Evolutionary conservation across 2,888 invertebrate genomes (phyloP), one percentile per base, ranked within the genome.

Genomic region (Trichogramma dendrolimi): DNA sequence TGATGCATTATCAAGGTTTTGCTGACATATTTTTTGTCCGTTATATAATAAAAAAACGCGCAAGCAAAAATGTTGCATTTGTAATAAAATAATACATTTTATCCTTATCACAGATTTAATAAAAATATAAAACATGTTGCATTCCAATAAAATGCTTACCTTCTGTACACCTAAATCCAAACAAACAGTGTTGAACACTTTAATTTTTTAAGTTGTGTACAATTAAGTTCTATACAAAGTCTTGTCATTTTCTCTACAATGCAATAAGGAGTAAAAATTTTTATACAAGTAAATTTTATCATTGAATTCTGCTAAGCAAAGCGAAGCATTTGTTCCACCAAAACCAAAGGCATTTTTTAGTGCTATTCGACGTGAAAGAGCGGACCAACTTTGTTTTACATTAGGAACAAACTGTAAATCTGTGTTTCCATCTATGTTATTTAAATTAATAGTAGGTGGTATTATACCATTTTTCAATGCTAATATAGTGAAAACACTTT

Each of bases 281-380:
- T 50, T 56, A 63, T 41, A 57, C 10, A 6, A 5, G 11, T 11
- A 48, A n/a, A 11, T 7, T 42, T 54, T 54, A 14, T 61, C 46
- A 11, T 39, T 65, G 70, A 77, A 84, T 67, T 83, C 78, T 46
- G 80, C 80, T 66, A 88, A 80, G 79, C 93, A 92, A 48, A 96
- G 81, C 61, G 90, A 88, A 39, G 96, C 95, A 84, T 99, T 99
- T 4, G 97, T 98, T 50, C 98, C 98, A 60, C 99, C 98, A 84
- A 99, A 99, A 5, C 98, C 99, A 84, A 99, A 98, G 1, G 98
- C 96, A 81, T 99, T 99, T 79, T 94, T 96, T 56, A 99, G 79
- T 11, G 94, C 96, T 71, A 95, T 82, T 73, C 88, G 84, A 71
- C 80, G 82, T 53, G 68, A 74, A 58, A 71, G 74, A 49, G 69